Percentiles rank a stretch among this genome's conserved stretches.
Conservation (phyloP, 2,113 vertebrate genomes). For the Poecilia latipinna region DNA sequence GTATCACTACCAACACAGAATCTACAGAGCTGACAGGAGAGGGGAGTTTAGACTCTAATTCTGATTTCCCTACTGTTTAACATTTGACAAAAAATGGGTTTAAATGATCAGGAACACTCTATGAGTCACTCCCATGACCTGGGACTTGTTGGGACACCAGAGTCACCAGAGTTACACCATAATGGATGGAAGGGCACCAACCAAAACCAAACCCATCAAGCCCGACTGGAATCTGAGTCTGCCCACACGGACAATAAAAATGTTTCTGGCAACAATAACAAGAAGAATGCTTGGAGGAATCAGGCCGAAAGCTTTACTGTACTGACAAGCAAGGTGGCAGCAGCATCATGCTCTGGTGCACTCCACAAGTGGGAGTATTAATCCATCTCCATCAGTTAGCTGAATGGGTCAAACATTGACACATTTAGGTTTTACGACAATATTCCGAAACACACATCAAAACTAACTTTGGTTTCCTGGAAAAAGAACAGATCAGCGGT, state of each 20-base stretch:
- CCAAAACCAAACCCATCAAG: background rate
- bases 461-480: background rate
- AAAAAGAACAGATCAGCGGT: background rate
- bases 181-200: background rate
- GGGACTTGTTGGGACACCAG: too few relatives aligned
- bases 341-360: background rate
- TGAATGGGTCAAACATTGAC: background rate
- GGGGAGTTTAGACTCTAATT: too few relatives aligned
- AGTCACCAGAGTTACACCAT: too few relatives aligned
- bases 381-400: too few relatives aligned
- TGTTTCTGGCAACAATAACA: background rate
- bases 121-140: too few relatives aligned
- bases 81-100: too few relatives aligned
- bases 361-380: too few relatives aligned
- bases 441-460: background rate
- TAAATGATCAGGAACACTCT: too few relatives aligned
- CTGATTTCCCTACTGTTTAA: too few relatives aligned
- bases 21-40: background rate
- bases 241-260: background rate
- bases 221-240: background rate
- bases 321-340: background rate
- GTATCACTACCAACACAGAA: background rate
- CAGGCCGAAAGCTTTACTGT: background rate
- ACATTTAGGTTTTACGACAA: background rate
- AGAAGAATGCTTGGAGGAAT: background rate